phyloP scores from a whole-genome alignment of 2,888 invertebrate species.

The Cylindroiulus punctatus region DNA sequence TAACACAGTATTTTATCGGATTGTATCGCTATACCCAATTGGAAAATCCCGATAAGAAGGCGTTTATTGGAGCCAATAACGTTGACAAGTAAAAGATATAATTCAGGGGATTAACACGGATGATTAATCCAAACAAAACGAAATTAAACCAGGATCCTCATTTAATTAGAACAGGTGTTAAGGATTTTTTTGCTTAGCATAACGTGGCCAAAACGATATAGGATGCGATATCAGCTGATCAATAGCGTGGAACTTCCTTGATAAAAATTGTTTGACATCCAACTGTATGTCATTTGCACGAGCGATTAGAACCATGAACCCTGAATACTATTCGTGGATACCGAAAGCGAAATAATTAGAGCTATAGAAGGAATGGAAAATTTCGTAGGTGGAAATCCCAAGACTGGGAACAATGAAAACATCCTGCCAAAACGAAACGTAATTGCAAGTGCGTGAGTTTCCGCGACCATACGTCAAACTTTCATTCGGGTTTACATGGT shows the following conservation, averaged over 20 bases:
- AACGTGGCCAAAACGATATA: neutral
- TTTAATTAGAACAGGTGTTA: neutral
- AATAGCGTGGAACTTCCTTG: neutral
- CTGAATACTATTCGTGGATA: conserved; percentile 6
- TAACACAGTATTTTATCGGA: too few relatives aligned
- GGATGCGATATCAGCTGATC: neutral
- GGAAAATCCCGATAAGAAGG: too few relatives aligned
- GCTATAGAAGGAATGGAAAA: neutral
- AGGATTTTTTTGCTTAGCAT: neutral
- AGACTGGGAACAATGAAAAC: neutral
- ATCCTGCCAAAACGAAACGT: neutral
- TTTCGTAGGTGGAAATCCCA: neutral
- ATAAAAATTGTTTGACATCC: neutral
- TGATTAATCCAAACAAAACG: neutral
- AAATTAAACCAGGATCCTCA: neutral
- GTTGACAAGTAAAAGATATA: too few relatives aligned
- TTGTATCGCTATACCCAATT: too few relatives aligned
- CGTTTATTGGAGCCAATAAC: too few relatives aligned
- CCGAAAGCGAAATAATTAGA: neutral
- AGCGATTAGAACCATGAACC: neutral
- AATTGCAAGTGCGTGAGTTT: neutral
- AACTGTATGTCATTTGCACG: neutral
- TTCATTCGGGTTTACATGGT: too few relatives aligned
- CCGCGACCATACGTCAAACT: too few relatives aligned
- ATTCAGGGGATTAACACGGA: too few relatives aligned